These are phyloP conservation scores for Macroramphosus scolopax DNA, from an alignment of 2,797 vertebrate genomes.

Conservation along the genomic window DNA sequence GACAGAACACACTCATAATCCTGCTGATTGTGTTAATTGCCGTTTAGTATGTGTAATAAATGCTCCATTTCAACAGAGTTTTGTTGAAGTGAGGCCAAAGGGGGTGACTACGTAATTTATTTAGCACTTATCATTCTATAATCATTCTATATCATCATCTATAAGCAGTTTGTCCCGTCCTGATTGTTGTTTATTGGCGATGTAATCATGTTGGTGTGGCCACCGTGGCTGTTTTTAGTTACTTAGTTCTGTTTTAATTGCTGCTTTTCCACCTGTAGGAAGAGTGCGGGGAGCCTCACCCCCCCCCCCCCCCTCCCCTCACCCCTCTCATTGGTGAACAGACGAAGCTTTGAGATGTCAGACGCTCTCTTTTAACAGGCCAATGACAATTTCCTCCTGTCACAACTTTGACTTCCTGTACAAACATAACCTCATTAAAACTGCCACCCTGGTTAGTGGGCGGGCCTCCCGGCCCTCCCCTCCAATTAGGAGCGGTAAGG, in stretches of 20 bases:
- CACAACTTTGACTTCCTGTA: conserved; percentile 78
- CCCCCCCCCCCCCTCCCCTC: no score
- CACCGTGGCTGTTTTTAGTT: conserved; percentile 54
- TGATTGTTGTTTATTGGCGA: conserved; percentile 62
- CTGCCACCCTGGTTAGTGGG: conserved; percentile 73
- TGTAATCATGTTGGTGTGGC: conserved; percentile 46
- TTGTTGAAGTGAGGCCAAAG: conserved; percentile 46
- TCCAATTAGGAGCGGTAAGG: conserved; percentile 79
- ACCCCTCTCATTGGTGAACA: conserved; percentile 62
- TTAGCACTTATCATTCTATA: conserved; percentile 64
- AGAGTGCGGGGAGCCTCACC: conserved; percentile 61
- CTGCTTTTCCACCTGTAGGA: conserved; percentile 73
- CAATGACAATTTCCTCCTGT: conserved; percentile 79
- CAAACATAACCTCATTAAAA: conserved; percentile 83
- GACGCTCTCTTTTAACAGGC: conserved; percentile 71
- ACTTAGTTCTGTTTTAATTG: conserved; percentile 72
- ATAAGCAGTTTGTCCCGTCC: conserved; percentile 45
- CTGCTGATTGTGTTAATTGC: conserved; percentile 53
- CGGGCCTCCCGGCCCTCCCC: conserved; percentile 74
- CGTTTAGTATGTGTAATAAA: conserved; percentile 54
- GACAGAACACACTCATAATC: conserved; percentile 11
- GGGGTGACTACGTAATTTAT: conserved; percentile 64
- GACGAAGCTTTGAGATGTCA: conserved; percentile 73
- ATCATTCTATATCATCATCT: no score
- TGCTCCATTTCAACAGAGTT: conserved; percentile 47